Base-by-base conservation (phyloP, 2,797 vertebrate species). In the Smutsia temminckii region DNA sequence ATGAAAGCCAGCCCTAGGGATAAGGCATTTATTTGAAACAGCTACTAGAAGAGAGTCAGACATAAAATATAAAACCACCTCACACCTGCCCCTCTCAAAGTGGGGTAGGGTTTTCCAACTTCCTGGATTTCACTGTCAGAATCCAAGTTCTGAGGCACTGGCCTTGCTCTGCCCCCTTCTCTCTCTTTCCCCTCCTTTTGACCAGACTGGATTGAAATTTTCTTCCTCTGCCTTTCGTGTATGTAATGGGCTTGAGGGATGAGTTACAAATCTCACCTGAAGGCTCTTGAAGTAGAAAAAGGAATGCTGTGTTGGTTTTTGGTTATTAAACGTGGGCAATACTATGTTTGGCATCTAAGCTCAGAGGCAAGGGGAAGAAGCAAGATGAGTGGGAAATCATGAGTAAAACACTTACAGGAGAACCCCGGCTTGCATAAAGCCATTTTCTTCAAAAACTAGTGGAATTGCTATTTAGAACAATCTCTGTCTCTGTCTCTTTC, bases 371-470 rank as follows among this genome's bases (percentile, higher is more conserved):
- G 34, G 59, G 32, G 79, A 8, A 27, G 53, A 57, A 83, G n/a
- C 12, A 69, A 77, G 55, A 90, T 86, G 80, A 92, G 78, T 25
- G 94, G 91, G 86, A 93, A 95, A 87, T 34, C 40, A 16, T 18
- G 27, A 86, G 78, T 90, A 83, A 95, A 93, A 91, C 68, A 81
- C 85, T 92, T 86, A 61, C 16, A 64, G 81, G 83, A 57, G 34
- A 85, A 71, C 4, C 8, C 14, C 64, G 87, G 46, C 32, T 85
- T 55, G 34, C 32, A 20, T 8, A 53, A 83, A 81, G 40, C 21
- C 57, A 59, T 68, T 74, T 20, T 63, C 23, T 49, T 77, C 16
- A 40, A 77, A 95, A 87, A n/a, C 29, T 18, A n/a, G 49, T 71
- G 18, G 40, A 37, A 59, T 59, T 87, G 68, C 9, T 68, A 8